Percentiles rank a stretch among this genome's conserved stretches.
Evolutionary conservation across 2,113 vertebrate genomes (phyloP).

Genomic region (Apistogramma diplotaenia): DNA sequence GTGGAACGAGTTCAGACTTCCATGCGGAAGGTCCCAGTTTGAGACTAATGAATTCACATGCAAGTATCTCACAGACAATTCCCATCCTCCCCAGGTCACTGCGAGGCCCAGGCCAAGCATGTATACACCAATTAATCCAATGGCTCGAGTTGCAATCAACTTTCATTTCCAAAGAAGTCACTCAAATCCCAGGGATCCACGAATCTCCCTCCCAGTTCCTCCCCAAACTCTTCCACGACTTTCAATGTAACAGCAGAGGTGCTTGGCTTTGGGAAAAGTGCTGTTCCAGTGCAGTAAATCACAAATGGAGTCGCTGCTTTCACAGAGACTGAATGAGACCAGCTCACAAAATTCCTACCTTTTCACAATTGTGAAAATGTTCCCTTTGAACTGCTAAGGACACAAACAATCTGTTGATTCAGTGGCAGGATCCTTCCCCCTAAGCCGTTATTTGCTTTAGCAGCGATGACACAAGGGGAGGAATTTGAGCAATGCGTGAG

Average conservation of each 20-base stretch:
- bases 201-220: not conserved
- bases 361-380: constrained; percentile 53
- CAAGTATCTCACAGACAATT: constrained; percentile 14
- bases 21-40: not conserved
- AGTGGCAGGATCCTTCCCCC: constrained; percentile 52
- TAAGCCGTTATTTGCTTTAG: constrained; percentile 72
- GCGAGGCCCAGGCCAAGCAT: not conserved
- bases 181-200: not conserved
- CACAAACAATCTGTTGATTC: constrained; percentile 69
- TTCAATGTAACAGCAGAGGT: not conserved
- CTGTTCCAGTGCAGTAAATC: not conserved
- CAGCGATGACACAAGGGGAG: constrained; percentile 65
- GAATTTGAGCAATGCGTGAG: constrained; percentile 72
- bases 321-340: constrained; percentile 2
- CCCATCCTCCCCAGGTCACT: not conserved
- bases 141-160: constrained; percentile 35
- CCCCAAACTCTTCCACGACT: not conserved
- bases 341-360: constrained; percentile 49
- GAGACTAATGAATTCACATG: constrained; percentile 8
- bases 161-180: constrained; percentile 38
- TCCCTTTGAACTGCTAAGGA: constrained; percentile 54
- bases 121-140: constrained; percentile 53
- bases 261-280: not conserved
- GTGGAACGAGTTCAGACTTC: not conserved
- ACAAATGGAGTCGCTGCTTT: not conserved